Evolutionary conservation across 1,140 invertebrate species (phyloP).

Genomic region (Nephila pilipes): DNA sequence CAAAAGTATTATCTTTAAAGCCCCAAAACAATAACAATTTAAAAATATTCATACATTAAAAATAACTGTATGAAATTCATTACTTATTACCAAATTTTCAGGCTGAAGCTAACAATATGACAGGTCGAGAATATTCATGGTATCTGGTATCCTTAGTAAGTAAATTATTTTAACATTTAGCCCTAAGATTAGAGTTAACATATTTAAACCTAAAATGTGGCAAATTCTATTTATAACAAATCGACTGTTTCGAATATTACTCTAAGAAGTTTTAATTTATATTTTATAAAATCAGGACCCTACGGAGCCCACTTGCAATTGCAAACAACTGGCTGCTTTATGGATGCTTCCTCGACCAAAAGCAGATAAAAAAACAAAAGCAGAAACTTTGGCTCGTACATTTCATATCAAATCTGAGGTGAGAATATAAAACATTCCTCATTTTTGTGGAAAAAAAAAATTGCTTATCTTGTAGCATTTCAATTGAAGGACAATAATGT

Average conservation of each 20-base stretch:
- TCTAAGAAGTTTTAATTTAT: too few relatives aligned
- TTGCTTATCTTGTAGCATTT: background rate
- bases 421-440: background rate
- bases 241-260: too few relatives aligned
- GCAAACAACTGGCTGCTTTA: conserved; percentile 52
- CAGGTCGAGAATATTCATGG: conserved; percentile 84
- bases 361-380: background rate
- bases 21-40: too few relatives aligned
- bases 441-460: background rate
- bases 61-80: too few relatives aligned
- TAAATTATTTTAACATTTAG: background rate
- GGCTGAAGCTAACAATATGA: conserved; percentile 81
- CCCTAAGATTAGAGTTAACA: too few relatives aligned
- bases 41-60: too few relatives aligned
- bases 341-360: conserved; percentile 60
- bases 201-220: too few relatives aligned
- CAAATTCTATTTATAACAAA: too few relatives aligned
- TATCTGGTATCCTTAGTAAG: conserved; percentile 85
- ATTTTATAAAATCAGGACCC: conserved; percentile 23
- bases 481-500: background rate
- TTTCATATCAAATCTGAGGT: conserved; percentile 43
- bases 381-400: conserved; percentile 30
- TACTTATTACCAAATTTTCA: background rate
- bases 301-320: conserved; percentile 6
- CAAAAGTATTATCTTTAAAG: too few relatives aligned